Conservation (phyloP, 2,888 invertebrate species). For the Boloria selene region DNA sequence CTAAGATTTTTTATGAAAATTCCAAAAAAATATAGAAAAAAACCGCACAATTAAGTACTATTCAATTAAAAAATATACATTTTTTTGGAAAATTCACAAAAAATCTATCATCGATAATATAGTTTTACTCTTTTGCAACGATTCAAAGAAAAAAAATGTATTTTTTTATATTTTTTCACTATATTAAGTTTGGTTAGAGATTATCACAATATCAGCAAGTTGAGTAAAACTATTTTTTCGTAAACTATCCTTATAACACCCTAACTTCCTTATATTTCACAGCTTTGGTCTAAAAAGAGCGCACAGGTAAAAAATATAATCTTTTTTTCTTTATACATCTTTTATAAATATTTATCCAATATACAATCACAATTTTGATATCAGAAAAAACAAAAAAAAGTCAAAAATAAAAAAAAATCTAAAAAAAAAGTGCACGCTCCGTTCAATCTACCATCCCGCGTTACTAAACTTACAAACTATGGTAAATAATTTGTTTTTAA, state of each 20-base stretch:
- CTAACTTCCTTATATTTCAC: slow-evolving; percentile 57
- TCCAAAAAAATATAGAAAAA: slow-evolving; percentile 23
- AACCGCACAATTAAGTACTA: slow-evolving; percentile 16
- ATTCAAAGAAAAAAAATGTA: background rate
- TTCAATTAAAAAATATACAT: background rate
- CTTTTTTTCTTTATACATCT: slow-evolving; percentile 45
- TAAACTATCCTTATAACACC: slow-evolving; percentile 8
- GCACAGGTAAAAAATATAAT: slow-evolving; percentile 56
- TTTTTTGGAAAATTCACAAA: slow-evolving; percentile 31
- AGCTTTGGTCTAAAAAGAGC: slow-evolving; percentile 79
- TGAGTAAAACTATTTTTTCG: slow-evolving; percentile 12
- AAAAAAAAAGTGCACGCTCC: slow-evolving; percentile 55
- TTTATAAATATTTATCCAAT: slow-evolving; percentile 44
- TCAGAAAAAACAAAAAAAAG: slow-evolving; percentile 2
- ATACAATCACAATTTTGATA: slow-evolving; percentile 46
- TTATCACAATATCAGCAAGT: slow-evolving; percentile 20
- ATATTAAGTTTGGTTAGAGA: slow-evolving; percentile 16
- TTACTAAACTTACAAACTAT: slow-evolving; percentile 53
- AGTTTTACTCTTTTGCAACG: slow-evolving; percentile 22
- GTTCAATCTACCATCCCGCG: slow-evolving; percentile 53
- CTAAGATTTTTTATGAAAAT: slow-evolving; percentile 38
- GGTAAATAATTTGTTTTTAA: slow-evolving; percentile 50
- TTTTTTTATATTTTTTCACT: slow-evolving; percentile 5
- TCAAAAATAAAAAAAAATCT: slow-evolving; percentile 42
- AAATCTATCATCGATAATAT: slow-evolving; percentile 23